These are phyloP conservation scores for Corvus cornix DNA, from an alignment of 2,113 vertebrate species.

Conservation along the genomic window DNA sequence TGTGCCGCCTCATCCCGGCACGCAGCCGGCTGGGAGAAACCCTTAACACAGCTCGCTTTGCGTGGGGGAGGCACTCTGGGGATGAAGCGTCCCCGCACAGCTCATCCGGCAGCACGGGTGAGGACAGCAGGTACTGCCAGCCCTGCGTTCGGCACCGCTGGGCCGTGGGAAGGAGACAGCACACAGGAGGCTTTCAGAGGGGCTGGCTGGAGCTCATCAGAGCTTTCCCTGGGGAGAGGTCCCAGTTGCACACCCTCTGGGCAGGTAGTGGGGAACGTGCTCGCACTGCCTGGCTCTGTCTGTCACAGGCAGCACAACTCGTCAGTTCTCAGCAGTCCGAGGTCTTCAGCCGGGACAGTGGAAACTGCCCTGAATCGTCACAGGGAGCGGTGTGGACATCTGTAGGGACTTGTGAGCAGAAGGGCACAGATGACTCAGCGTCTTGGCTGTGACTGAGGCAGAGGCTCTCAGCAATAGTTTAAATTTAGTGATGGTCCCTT, in stretches of 20 bases:
- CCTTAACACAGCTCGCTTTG: fast-evolving
- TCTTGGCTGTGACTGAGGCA: neutral
- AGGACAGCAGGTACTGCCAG: fast-evolving
- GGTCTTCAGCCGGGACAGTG: neutral
- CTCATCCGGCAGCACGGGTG: neutral
- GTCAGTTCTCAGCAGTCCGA: neutral
- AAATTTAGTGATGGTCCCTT: neutral
- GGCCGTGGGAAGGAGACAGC: neutral
- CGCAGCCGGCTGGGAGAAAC: fast-evolving
- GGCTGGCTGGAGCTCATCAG: neutral
- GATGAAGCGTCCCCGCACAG: fast-evolving
- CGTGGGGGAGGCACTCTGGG: fast-evolving
- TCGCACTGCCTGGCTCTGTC: neutral
- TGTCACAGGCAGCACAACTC: neutral
- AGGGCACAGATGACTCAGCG: neutral
- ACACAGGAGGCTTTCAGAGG: neutral
- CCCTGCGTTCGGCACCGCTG: neutral
- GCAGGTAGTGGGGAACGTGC: neutral
- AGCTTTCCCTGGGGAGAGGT: neutral
- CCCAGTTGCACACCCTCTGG: too few relatives aligned
- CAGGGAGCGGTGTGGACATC: neutral
- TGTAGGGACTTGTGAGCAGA: neutral
- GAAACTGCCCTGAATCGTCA: neutral
- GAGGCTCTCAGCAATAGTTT: neutral
- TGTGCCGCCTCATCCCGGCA: neutral